Conservation (phyloP, 2,113 vertebrate genomes). For the Antigone vipio region DNA sequence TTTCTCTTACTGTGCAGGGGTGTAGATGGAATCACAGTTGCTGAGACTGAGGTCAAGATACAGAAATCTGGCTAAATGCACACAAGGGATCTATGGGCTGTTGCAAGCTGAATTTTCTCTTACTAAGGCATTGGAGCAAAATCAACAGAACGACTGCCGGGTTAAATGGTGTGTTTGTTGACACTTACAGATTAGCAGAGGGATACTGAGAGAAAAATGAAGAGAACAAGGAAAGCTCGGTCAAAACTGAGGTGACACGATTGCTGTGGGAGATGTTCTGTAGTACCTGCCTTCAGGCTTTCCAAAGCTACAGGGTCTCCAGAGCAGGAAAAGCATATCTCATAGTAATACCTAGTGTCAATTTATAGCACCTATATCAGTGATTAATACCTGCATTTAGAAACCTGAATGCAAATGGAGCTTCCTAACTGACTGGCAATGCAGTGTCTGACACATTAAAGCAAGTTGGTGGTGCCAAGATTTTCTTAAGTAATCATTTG, state of each 20-base stretch:
- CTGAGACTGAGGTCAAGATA: not conserved
- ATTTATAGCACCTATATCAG: not conserved
- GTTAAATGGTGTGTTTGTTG: not conserved
- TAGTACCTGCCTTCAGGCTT: not conserved
- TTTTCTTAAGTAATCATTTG: not conserved
- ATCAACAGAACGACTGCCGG: not conserved
- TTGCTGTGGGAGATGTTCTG: not conserved
- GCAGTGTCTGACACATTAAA: not conserved
- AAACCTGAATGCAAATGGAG: not conserved
- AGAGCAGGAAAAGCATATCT: not conserved
- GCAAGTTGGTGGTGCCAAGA: not conserved
- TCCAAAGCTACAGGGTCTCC: not conserved
- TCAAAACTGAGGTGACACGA: fast-evolving
- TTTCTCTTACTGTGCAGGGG: not conserved
- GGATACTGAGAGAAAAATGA: not conserved
- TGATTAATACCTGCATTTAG: not conserved
- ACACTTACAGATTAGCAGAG: not conserved
- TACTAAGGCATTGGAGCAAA: not conserved
- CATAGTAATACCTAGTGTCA: not conserved
- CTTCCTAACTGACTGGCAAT: not conserved
- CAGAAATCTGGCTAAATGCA: not conserved
- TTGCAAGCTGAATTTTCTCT: not conserved
- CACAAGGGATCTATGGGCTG: not conserved
- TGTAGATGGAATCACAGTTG: not conserved
- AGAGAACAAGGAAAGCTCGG: not conserved